Conservation (phyloP, 2,797 vertebrate genomes). For the Trachops cirrhosus region DNA sequence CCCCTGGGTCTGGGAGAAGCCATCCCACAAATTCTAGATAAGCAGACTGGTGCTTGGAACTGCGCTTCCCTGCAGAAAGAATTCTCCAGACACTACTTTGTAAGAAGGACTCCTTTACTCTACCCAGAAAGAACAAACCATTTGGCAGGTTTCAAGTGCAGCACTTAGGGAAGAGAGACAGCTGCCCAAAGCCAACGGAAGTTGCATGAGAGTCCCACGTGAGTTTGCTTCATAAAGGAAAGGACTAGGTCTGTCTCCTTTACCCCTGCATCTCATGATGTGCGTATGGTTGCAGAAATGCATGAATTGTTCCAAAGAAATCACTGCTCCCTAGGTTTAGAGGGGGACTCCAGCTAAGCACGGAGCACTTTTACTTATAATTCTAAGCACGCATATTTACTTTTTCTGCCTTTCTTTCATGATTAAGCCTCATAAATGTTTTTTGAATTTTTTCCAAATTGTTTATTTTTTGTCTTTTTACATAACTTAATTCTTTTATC, state of each 20-base stretch:
- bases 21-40: conserved; percentile 20
- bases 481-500: not conserved
- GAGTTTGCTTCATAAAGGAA: not conserved
- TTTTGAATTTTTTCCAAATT: not conserved
- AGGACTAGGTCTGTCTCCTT: not conserved
- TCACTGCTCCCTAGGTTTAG: not conserved
- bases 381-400: not conserved
- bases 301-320: not conserved
- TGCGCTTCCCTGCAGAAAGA: not conserved
- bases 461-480: not conserved
- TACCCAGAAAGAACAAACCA: not conserved
- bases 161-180: not conserved
- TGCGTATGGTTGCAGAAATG: not conserved
- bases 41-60: not conserved
- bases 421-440: not conserved
- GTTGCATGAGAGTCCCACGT: not conserved
- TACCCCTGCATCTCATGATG: not conserved
- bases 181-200: not conserved
- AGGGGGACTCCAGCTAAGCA: not conserved
- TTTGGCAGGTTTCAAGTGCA: not conserved
- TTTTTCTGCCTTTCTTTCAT: not conserved
- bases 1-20: not conserved
- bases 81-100: not conserved
- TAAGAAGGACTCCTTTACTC: not conserved
- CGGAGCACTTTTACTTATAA: not conserved